Evolutionary conservation across 2,113 vertebrate genomes (phyloP).

Genomic region (Pterocles gutturalis): DNA sequence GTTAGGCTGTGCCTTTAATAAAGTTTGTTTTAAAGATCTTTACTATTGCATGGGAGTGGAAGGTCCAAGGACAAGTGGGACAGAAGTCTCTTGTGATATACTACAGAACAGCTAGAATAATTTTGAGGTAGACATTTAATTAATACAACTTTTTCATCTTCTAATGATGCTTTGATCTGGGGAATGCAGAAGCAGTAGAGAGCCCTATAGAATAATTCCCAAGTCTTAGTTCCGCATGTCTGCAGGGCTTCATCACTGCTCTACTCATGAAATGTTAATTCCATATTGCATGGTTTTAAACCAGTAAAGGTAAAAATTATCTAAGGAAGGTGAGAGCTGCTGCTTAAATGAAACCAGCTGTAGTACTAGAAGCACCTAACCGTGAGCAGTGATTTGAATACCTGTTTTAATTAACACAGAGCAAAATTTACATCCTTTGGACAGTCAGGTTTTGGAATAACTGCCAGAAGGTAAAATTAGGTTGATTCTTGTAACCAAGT

Average conservation of each 20-base stretch:
- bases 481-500: neutral
- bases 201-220: neutral
- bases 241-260: neutral
- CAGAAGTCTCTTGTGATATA: neutral
- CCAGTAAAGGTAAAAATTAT: neutral
- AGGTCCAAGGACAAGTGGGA: neutral
- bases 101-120: neutral
- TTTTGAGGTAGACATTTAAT: neutral
- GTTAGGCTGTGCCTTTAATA: neutral
- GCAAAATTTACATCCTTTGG: neutral
- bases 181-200: neutral
- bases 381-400: neutral
- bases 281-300: neutral
- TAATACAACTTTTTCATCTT: conserved; percentile 1
- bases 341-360: neutral
- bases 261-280: neutral
- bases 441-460: neutral
- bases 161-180: neutral
- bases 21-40: neutral
- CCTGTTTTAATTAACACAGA: neutral
- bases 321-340: neutral
- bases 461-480: neutral
- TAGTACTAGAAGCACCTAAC: neutral
- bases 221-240: neutral
- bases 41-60: neutral